Percentiles rank a stretch among this genome's conserved stretches.
Evolutionary conservation across 2,113 vertebrate genomes (phyloP).

Genomic region (Sander vitreus): DNA sequence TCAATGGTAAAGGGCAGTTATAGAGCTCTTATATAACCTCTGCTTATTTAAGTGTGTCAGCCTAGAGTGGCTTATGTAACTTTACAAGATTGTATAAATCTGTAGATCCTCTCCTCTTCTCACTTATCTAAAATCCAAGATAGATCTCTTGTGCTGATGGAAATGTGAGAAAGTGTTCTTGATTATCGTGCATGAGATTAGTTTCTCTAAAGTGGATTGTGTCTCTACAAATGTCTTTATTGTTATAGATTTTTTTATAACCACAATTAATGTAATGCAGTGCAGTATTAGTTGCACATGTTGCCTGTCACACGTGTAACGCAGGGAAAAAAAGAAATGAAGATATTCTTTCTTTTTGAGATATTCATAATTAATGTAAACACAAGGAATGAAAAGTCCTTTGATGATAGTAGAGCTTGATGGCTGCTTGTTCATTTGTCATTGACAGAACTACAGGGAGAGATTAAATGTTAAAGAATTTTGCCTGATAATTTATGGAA

Average conservation of each 20-base stretch:
- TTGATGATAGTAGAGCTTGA: conserved; percentile 50
- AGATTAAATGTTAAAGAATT: conserved; percentile 32
- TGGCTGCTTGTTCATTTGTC: conserved; percentile 54
- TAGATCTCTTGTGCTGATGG: conserved; percentile 69
- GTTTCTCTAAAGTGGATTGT: conserved; percentile 51
- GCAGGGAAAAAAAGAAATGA: conserved; percentile 23
- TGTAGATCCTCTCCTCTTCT: conserved; percentile 69
- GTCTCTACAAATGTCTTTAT: conserved; percentile 30
- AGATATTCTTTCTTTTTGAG: conserved; percentile 51
- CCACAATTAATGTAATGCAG: conserved; percentile 44
- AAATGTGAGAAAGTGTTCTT: conserved; percentile 56
- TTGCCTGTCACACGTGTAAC: conserved; percentile 37
- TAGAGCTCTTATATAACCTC: conserved; percentile 81
- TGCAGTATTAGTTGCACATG: conserved; percentile 29
- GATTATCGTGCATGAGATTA: conserved; percentile 66
- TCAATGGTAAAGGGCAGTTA: conserved; percentile 80
- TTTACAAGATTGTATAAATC: conserved; percentile 82
- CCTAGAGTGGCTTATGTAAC: conserved; percentile 85
- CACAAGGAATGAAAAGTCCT: conserved; percentile 35
- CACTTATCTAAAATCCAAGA: conserved; percentile 75
- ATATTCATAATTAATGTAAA: conserved; percentile 57
- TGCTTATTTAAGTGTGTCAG: conserved; percentile 85
- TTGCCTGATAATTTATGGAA: neutral
- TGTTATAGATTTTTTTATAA: neutral
- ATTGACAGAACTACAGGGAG: conserved; percentile 21